Conservation (phyloP, 1,140 invertebrate species). For the Micrasema longulum region DNA sequence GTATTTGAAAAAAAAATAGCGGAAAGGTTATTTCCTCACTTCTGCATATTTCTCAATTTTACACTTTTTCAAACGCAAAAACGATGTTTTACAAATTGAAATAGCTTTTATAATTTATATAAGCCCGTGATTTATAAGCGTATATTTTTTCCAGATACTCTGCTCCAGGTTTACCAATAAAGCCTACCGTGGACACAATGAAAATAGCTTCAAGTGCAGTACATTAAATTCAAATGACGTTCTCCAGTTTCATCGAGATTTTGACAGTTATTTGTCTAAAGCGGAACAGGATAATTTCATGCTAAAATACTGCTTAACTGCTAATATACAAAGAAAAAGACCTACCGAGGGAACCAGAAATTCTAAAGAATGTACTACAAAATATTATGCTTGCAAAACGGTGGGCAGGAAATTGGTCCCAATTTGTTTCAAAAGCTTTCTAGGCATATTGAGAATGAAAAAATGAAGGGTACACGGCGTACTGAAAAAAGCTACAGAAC, state of each 20-base stretch:
- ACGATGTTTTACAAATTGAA: too few species aligned
- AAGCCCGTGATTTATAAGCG: too few species aligned
- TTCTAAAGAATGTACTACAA: not conserved
- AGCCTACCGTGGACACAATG: constrained; percentile 4
- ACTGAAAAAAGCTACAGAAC: not conserved
- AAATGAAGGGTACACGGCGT: not conserved
- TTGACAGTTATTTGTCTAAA: not conserved
- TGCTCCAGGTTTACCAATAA: not conserved
- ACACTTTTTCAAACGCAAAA: too few species aligned
- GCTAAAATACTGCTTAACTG: not conserved
- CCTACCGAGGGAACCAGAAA: not conserved
- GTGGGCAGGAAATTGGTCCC: not conserved
- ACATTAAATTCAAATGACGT: constrained; percentile 3
- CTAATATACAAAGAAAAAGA: not conserved
- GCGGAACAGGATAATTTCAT: constrained; percentile 2
- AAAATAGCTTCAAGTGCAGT: not conserved
- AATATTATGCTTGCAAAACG: not conserved
- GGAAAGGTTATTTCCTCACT: too few species aligned
- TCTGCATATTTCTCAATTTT: too few species aligned
- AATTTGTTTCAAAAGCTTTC: not conserved
- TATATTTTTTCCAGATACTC: constrained; percentile 1
- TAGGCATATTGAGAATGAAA: constrained; percentile 3
- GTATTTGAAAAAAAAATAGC: too few species aligned
- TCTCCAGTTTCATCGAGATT: not conserved
- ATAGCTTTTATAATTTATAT: too few species aligned